Percentiles rank a stretch among this genome's conserved stretches.
phyloP scores from a whole-genome alignment of 2,113 vertebrate species.

The Genyomyrus donnyi region DNA sequence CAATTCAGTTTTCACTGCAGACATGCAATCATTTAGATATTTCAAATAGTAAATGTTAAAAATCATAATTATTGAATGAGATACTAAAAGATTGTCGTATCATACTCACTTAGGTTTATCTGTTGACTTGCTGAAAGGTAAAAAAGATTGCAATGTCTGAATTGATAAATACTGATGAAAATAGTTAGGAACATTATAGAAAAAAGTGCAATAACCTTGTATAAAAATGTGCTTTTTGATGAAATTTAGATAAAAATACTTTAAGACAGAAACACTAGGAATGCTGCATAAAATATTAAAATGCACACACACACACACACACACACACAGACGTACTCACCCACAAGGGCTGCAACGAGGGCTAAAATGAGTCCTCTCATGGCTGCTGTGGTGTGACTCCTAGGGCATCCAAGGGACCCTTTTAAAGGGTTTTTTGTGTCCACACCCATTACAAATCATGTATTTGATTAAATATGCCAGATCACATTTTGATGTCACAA shows the following conservation, averaged over 20 bases:
- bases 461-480: neutral
- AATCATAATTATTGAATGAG: neutral
- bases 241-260: neutral
- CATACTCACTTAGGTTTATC: neutral
- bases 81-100: neutral
- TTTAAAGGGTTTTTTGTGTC: neutral
- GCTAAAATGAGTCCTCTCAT: neutral
- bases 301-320: too few species aligned
- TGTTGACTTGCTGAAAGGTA: neutral
- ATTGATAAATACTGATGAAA: neutral
- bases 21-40: neutral
- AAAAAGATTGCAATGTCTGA: neutral
- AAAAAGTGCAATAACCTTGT: neutral
- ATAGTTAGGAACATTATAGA: neutral
- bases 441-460: neutral
- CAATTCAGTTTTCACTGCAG: neutral
- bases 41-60: neutral
- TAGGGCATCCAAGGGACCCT: neutral
- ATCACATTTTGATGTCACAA: neutral
- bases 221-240: neutral
- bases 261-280: neutral
- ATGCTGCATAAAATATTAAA: too few species aligned
- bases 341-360: neutral
- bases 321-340: neutral
- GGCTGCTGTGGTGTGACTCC: neutral